Conservation (phyloP, 2,113 vertebrate genomes). For the Zosterops japonicus region DNA sequence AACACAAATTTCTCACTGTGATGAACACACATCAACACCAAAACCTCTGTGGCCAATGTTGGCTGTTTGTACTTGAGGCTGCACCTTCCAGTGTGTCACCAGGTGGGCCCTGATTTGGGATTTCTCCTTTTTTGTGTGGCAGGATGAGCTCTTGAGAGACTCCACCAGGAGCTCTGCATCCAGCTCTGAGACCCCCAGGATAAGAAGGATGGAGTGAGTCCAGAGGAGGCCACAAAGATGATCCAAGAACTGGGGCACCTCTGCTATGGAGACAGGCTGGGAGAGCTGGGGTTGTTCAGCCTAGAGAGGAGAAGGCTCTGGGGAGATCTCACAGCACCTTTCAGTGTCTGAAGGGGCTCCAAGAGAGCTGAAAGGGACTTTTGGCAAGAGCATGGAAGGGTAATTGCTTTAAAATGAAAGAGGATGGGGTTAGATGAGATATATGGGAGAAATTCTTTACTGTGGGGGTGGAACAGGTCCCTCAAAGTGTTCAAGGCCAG, state of each 20-base stretch:
- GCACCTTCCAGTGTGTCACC: not conserved
- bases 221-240: rapidly evolving
- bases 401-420: not conserved
- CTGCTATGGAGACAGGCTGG: not conserved
- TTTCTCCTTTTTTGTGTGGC: not conserved
- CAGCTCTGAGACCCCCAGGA: not conserved
- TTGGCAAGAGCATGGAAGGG: not conserved
- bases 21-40: not conserved
- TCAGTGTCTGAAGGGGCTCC: not conserved
- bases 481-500: not conserved
- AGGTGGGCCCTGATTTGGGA: not conserved
- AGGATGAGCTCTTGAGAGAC: not conserved
- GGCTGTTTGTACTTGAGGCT: not conserved
- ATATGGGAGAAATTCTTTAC: not conserved
- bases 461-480: not conserved
- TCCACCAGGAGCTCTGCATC: not conserved
- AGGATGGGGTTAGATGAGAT: not conserved
- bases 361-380: not conserved
- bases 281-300: not conserved
- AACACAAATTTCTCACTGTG: rapidly evolving
- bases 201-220: rapidly evolving
- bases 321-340: not conserved
- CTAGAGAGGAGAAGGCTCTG: not conserved
- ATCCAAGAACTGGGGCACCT: not conserved
- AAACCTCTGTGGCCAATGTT: rapidly evolving